A percentile compares a stretch with the other conserved stretches of the same genome.
Evolutionary conservation across 2,113 vertebrate genomes (phyloP).

Genomic region (Sylvietta virens): DNA sequence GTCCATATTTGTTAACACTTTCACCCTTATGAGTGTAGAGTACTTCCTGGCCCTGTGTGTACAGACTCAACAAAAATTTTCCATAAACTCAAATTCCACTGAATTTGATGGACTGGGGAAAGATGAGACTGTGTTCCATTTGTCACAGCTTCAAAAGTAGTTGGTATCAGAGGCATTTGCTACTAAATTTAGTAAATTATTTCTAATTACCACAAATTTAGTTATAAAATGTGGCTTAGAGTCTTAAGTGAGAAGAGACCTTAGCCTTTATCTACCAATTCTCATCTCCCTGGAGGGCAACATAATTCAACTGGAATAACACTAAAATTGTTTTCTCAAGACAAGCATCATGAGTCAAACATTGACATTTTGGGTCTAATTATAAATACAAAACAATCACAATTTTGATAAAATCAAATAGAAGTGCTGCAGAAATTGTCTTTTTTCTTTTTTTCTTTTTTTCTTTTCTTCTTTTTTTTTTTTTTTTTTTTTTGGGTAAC

Average conservation of each 20-base stretch:
- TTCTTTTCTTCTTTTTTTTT: not conserved
- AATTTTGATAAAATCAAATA: not conserved
- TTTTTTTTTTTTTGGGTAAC: not conserved
- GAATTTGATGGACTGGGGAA: not conserved
- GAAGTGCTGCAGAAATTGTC: not conserved
- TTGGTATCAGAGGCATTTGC: not conserved
- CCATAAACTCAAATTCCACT: not conserved
- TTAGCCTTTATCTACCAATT: accelerated
- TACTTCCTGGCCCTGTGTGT: not conserved
- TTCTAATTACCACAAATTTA: not conserved
- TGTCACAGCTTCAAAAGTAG: not conserved
- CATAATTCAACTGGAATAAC: not conserved
- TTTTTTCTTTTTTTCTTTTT: not conserved
- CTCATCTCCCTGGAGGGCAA: not conserved
- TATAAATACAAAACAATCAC: not conserved
- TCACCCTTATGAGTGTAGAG: not conserved
- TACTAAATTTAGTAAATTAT: not conserved
- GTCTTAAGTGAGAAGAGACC: not conserved
- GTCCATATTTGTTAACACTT: not conserved
- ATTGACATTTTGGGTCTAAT: not conserved
- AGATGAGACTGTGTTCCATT: not conserved
- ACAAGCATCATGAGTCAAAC: not conserved
- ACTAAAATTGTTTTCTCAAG: not conserved
- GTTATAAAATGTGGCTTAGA: not conserved
- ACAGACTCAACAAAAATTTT: not conserved